Evolutionary conservation across 2,797 vertebrate genomes (phyloP).

Genomic region (Mormyrops attenuatus): DNA sequence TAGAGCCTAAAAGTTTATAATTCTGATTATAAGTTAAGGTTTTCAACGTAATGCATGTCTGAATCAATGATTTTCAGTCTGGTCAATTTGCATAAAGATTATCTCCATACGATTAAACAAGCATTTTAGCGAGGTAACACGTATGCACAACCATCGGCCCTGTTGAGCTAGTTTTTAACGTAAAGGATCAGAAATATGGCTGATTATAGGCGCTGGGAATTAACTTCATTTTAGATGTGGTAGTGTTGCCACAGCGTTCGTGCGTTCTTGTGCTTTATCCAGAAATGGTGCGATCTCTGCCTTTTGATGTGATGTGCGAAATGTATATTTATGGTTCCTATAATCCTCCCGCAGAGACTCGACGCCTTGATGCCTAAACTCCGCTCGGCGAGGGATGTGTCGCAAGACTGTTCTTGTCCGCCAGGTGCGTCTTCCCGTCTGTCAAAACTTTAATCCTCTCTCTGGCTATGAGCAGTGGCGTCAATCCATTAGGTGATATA

Average conservation of each 20-base stretch:
- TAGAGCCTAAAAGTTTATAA: background rate
- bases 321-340: background rate
- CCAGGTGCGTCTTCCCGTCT: constrained; percentile 54
- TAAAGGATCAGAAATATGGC: background rate
- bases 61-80: too few species aligned
- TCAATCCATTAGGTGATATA: background rate
- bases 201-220: background rate
- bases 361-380: constrained; percentile 61
- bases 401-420: constrained; percentile 62
- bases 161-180: background rate
- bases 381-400: constrained; percentile 60
- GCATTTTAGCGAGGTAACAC: background rate
- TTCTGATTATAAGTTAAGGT: background rate
- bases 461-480: background rate
- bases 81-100: background rate
- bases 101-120: background rate
- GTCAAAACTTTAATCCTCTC: background rate
- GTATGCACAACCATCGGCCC: background rate
- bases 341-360: constrained; percentile 55
- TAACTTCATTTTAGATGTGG: background rate
- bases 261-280: background rate
- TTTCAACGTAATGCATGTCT: too few species aligned
- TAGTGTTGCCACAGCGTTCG: background rate
- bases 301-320: background rate
- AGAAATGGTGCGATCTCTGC: background rate